phyloP scores from a whole-genome alignment of 2,113 vertebrate species.

The Ochotona princeps region DNA sequence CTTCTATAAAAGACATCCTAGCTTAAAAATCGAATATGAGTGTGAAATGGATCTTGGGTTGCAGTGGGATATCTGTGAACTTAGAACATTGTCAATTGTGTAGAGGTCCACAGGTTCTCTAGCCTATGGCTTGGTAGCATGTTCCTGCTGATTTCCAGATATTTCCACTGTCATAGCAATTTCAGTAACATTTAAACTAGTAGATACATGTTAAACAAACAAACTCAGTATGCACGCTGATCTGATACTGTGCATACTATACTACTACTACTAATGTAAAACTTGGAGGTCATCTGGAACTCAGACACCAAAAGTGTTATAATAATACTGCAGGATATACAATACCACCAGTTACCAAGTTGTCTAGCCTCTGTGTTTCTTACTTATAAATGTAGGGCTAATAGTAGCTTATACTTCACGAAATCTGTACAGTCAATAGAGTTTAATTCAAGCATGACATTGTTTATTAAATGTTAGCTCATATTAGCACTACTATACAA shows the following conservation, averaged over 20 bases:
- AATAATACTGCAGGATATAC: background rate
- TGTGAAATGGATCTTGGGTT: background rate
- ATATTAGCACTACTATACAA: background rate
- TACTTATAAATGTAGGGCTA: background rate
- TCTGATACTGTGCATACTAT: background rate
- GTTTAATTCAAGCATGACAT: slow-evolving; percentile 16
- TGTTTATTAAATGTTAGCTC: background rate
- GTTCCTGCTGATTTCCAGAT: background rate
- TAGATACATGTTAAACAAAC: background rate
- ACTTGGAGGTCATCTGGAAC: background rate
- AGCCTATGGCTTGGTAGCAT: background rate
- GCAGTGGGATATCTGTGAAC: background rate
- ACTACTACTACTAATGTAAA: background rate
- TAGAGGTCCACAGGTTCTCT: background rate
- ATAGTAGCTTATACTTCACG: background rate
- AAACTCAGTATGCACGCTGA: slow-evolving; percentile 6
- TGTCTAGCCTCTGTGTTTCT: background rate
- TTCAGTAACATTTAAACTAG: background rate
- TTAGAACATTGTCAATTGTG: background rate
- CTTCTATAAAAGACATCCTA: slow-evolving; percentile 19
- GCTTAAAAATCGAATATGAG: background rate
- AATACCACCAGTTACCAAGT: background rate
- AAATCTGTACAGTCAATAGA: background rate
- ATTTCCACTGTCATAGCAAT: background rate
- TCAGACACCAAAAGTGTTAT: background rate